Evolutionary conservation across 2,113 vertebrate species (phyloP).

Genomic region (Stigmatopora nigra): DNA sequence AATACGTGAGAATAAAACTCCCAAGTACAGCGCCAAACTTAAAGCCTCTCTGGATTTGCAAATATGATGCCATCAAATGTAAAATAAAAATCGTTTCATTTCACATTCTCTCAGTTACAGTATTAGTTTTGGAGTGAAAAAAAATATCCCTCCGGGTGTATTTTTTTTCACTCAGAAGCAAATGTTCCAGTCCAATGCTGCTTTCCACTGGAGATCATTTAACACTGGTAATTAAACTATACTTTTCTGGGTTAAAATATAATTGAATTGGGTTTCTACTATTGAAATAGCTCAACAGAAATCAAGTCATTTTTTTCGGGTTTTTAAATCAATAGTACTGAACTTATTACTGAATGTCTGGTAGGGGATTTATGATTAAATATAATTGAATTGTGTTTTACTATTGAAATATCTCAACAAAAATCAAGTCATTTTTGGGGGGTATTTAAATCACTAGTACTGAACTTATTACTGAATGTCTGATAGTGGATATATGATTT

Average conservation of each 20-base stretch:
- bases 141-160: conserved; percentile 34
- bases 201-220: background rate
- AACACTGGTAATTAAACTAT: background rate
- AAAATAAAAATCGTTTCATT: conserved; percentile 35
- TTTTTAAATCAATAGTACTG: no score
- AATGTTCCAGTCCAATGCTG: background rate
- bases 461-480: no score
- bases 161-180: background rate
- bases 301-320: no score
- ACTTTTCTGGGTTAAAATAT: background rate
- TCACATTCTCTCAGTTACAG: conserved; percentile 33
- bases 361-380: no score
- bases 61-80: conserved; percentile 51
- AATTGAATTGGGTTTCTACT: no score
- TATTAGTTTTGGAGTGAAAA: conserved; percentile 33
- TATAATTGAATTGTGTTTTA: background rate
- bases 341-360: no score
- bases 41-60: conserved; percentile 18
- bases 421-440: no score
- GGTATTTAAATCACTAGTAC: no score
- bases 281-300: no score
- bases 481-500: no score
- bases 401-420: no score
- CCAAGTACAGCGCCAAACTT: conserved; percentile 22
- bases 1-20: conserved; percentile 49